These are phyloP conservation scores for Tetragnatha montana DNA, from an alignment of 2,888 invertebrate genomes.

Conservation along the genomic window DNA sequence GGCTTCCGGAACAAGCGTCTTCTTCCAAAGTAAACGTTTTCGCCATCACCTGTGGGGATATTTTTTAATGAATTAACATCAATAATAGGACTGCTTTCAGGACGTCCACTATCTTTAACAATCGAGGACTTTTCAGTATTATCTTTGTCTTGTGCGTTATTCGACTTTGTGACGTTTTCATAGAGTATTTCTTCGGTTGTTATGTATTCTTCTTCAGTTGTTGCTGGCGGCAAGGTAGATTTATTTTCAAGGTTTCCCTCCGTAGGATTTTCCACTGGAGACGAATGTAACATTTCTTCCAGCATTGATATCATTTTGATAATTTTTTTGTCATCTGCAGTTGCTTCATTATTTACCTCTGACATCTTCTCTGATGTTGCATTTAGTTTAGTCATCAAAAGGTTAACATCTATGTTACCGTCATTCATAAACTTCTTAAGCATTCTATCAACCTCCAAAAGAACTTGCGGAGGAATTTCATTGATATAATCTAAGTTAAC, in stretches of 20 bases:
- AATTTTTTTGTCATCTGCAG: background rate
- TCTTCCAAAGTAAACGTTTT: slow-evolving; percentile 34
- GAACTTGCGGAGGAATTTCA: slow-evolving; percentile 46
- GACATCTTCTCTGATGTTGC: slow-evolving; percentile 30
- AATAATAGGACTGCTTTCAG: background rate
- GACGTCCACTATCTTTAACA: background rate
- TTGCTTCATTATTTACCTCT: background rate
- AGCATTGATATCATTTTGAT: slow-evolving; percentile 34
- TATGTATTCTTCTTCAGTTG: background rate
- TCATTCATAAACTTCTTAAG: slow-evolving; percentile 55
- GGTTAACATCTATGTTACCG: slow-evolving; percentile 40
- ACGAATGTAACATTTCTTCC: slow-evolving; percentile 36
- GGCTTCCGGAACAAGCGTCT: slow-evolving; percentile 53
- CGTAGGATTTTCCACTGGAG: background rate
- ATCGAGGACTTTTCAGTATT: background rate
- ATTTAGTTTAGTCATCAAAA: slow-evolving; percentile 46
- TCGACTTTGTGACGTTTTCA: slow-evolving; percentile 2
- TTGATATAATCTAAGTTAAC: slow-evolving; percentile 48
- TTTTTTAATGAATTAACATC: background rate
- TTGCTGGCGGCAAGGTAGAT: background rate
- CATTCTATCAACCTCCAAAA: slow-evolving; percentile 57
- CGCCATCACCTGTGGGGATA: background rate
- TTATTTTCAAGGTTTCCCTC: background rate
- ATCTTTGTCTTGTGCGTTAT: background rate
- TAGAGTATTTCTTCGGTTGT: slow-evolving; percentile 11